A percentile compares a stretch with the other conserved stretches of the same genome.
Evolutionary conservation across 1,140 invertebrate genomes (phyloP).

Genomic region (Aricia agestis): DNA sequence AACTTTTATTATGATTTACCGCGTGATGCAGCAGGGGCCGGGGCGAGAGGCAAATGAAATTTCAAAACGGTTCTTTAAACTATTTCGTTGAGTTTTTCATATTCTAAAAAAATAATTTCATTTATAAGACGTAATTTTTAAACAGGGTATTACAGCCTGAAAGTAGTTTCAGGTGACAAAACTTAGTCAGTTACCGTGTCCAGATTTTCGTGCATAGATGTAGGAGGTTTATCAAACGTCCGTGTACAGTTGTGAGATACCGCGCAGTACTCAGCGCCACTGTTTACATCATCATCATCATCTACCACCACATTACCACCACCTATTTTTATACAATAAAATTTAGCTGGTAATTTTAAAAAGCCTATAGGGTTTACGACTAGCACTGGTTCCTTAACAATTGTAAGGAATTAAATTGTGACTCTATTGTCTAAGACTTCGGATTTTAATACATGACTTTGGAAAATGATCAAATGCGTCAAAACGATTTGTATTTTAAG

Average conservation of each 20-base stretch:
- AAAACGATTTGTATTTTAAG: too few species aligned
- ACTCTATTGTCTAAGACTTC: too few species aligned
- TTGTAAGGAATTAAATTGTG: too few species aligned
- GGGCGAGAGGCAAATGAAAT: not conserved
- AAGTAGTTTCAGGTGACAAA: too few species aligned
- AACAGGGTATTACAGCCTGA: too few species aligned
- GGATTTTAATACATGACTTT: too few species aligned
- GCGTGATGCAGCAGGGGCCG: not conserved
- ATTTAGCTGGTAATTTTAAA: too few species aligned
- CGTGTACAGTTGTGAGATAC: not conserved
- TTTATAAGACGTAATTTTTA: too few species aligned
- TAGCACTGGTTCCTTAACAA: too few species aligned
- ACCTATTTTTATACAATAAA: not conserved
- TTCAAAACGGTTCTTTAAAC: not conserved
- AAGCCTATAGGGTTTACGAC: too few species aligned
- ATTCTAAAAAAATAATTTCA: not conserved
- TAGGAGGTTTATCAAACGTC: not conserved
- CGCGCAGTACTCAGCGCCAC: not conserved
- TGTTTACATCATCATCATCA: not conserved
- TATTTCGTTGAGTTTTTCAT: not conserved
- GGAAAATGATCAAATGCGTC: too few species aligned
- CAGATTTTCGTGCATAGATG: not conserved
- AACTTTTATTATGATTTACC: not conserved
- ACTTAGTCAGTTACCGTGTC: not conserved
- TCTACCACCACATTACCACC: not conserved